Conservation (phyloP, 92 coral and sea anemone genomes). For the Nematostella vectensis region DNA sequence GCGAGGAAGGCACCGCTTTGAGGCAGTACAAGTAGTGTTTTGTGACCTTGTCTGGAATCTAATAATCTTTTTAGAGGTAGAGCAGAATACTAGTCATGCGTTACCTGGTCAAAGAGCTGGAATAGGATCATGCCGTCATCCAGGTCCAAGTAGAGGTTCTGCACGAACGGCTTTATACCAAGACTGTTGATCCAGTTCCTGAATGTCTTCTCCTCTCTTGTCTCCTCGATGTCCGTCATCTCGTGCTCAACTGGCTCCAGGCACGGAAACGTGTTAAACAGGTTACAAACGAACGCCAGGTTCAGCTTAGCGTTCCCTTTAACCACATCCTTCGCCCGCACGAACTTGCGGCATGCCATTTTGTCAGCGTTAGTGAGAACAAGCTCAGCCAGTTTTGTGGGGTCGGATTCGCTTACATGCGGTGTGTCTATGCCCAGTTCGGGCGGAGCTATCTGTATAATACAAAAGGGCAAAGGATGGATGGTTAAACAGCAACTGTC, state of each 20-base stretch:
- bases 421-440: slow-evolving; percentile 61
- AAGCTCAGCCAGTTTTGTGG: slow-evolving; percentile 63
- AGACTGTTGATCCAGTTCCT: slow-evolving; percentile 99
- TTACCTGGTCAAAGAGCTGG: slow-evolving; percentile 83
- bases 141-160: slow-evolving; percentile 60
- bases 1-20: too few relatives aligned
- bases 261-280: slow-evolving; percentile 75
- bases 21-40: too few relatives aligned
- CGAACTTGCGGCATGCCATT: slow-evolving; percentile 85
- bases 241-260: slow-evolving; percentile 75
- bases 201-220: slow-evolving; percentile 93
- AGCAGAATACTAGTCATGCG: too few relatives aligned
- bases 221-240: slow-evolving; percentile 76
- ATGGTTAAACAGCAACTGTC: background rate
- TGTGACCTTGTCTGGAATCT: too few relatives aligned
- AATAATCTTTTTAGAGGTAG: too few relatives aligned
- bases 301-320: slow-evolving; percentile 84
- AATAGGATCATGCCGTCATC: slow-evolving; percentile 80
- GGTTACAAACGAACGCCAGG: slow-evolving; percentile 81
- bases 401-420: slow-evolving; percentile 62
- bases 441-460: slow-evolving; percentile 74
- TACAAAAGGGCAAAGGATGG: background rate
- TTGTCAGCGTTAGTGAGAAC: slow-evolving; percentile 83
- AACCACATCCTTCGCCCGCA: slow-evolving; percentile 73
- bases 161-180: slow-evolving; percentile 86